Base-by-base conservation (phyloP, 2,113 vertebrate species). In the Urocolius indicus region DNA sequence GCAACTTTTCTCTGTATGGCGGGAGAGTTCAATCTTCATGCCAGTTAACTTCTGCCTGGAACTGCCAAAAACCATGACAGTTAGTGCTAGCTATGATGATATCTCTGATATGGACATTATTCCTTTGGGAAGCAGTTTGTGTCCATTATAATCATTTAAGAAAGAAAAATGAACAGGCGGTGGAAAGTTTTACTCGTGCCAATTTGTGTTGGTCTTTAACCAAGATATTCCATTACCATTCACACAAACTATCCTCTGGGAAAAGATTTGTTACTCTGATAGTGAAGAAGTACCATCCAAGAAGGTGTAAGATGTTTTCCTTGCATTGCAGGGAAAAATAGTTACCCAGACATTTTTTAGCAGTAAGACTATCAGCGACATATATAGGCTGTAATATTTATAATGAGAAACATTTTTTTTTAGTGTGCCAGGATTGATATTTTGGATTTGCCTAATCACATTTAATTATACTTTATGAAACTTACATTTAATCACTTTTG, bases 131-230 rank as follows among this genome's bases (percentile, higher is more conserved):
- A 46, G 5, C 91, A 66, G 49, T 76, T 21, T 11, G 24, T 84
- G 27, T 49, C 41, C 66, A 59, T 59, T 75, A 18, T 20, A 75
- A 29, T 82, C 0, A 57, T 68, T 87, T 89, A 84, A 72, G 57
- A 12, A 54, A 65, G 66, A 80, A 72, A 84, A 72, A 61, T 26
- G 48, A 96, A 84, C 87, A 89, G 80, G 87, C 89, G 73, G 57
- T 61, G 29, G 16, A 52, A 84, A 75, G 21, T 79, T 90, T 67
- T 74, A 43, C 27, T 62, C 43, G 63, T 69, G 76, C 72, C 81
- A 94, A 15, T 84, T 79, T 68, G 5, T 17, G 2, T 20, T 91
- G 79, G 55, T 93, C 23, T 62, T 92, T 72, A 94, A 95, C 49
- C 62, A 96, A 84, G 23, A 79, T 73, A 79, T 72, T 88, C 61